phyloP scores from a whole-genome alignment of 1,140 invertebrate genomes.

The Hydropsyche tenuis region DNA sequence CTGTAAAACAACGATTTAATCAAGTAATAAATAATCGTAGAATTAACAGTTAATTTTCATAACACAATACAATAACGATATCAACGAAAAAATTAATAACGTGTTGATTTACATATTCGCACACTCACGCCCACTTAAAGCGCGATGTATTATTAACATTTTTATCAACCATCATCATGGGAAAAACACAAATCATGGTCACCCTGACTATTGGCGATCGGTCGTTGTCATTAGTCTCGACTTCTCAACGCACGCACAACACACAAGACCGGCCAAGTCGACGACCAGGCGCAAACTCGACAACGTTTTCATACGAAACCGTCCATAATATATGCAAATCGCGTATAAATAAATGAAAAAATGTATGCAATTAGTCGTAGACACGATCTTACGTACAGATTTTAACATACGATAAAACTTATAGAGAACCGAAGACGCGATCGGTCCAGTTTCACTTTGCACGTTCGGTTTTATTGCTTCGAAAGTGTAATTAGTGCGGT shows the following conservation, averaged over 20 bases:
- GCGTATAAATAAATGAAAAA: too few species aligned
- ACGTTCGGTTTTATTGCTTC: slow-evolving; percentile 12
- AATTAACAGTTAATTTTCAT: too few species aligned
- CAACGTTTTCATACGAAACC: not conserved
- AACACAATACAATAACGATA: too few species aligned
- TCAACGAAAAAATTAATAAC: too few species aligned
- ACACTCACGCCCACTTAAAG: not conserved
- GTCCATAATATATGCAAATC: too few species aligned
- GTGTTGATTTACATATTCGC: not conserved
- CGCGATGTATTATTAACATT: too few species aligned
- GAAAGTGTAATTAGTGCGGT: slow-evolving; percentile 22
- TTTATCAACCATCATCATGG: not conserved
- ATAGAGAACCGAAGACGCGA: too few species aligned
- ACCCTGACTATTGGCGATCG: slow-evolving; percentile 26
- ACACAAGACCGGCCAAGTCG: slow-evolving; percentile 1
- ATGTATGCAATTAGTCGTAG: too few species aligned
- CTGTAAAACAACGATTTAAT: too few species aligned
- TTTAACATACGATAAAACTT: too few species aligned
- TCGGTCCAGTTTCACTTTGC: slow-evolving; percentile 1
- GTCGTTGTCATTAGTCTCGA: slow-evolving; percentile 33
- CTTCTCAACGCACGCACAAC: slow-evolving; percentile 16
- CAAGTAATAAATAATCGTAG: too few species aligned
- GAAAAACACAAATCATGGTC: slow-evolving; percentile 6
- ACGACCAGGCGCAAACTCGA: not conserved
- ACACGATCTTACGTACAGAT: too few species aligned